Evolutionary conservation across 2,888 invertebrate genomes (phyloP), one percentile per base, ranked within the genome.

Genomic region (Plebejus melissa): DNA sequence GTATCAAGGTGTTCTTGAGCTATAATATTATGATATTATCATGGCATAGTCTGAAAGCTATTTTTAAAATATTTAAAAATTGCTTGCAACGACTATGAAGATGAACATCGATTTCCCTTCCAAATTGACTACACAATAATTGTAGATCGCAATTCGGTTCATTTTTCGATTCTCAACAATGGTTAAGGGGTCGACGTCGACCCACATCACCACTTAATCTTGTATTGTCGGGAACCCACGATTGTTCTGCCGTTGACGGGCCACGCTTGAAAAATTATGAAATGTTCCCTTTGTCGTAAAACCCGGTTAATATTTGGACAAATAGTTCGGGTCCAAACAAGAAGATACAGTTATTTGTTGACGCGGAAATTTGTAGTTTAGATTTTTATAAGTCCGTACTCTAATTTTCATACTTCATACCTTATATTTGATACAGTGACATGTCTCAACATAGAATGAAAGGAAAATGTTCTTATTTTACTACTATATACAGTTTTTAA

Each of bases 151-250:
- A 60, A 28, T 60, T 60, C 60, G 4, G 60, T 69, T 46, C 13
- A 6, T 36, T 32, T 38, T 69, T 70, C 28, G 11, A 69, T 69
- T 41, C 41, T 11, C 70, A 46, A 70, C 70, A 70, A 70, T 22
- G 46, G 22, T 22, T 46, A 22, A 9, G n/a, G 9, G 4, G 70
- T 4, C 60, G n/a, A 41, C 16, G 16, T 69, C 70, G 41, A 70
- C 70, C 70, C 70, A 41, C 41, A 41, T 70, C 70, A 70, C n/a
- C 70, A 46, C 70, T 70, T 70, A 70, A 70, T 70, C 70, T 70
- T 70, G 70, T 70, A 46, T 22, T 70, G 70, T 70, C 22, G 70
- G 41, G 38, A 69, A 22, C 7, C 41, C 4, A 11, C 60, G 60
- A 60, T 60, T 60, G 46, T 46, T 70, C 70, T 70, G 70, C 41